Evolutionary conservation across 2,113 vertebrate genomes (phyloP).

Genomic region (Dicrurus megarhynchus): DNA sequence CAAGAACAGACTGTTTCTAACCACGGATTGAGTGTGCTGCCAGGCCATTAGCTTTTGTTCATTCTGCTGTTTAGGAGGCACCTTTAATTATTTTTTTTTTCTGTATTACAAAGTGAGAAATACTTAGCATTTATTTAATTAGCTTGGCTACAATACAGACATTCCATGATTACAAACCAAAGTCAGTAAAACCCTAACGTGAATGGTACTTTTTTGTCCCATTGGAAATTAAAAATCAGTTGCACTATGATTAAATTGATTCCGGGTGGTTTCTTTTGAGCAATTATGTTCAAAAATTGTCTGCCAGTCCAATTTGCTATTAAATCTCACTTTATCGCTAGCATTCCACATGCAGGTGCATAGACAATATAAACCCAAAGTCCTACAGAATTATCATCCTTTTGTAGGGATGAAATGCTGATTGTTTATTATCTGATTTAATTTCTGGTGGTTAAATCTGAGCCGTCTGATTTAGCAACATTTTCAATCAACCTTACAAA

Average conservation of each 20-base stretch:
- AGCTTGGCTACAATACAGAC: slow-evolving; percentile 37
- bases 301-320: slow-evolving; percentile 74
- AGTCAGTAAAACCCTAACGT: slow-evolving; percentile 23
- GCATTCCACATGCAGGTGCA: slow-evolving; percentile 42
- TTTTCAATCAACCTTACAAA: slow-evolving; percentile 50
- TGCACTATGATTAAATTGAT: slow-evolving; percentile 72
- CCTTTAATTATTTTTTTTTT: background rate
- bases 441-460: slow-evolving; percentile 47
- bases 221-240: slow-evolving; percentile 64
- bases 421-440: slow-evolving; percentile 66
- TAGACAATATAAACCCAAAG: slow-evolving; percentile 1
- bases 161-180: slow-evolving; percentile 44
- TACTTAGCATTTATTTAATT: slow-evolving; percentile 56
- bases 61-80: slow-evolving; percentile 45
- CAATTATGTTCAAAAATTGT: slow-evolving; percentile 72
- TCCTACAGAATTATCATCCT: slow-evolving; percentile 38
- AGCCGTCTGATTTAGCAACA: slow-evolving; percentile 31
- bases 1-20: background rate
- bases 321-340: slow-evolving; percentile 59
- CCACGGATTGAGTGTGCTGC: background rate
- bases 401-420: slow-evolving; percentile 37
- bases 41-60: slow-evolving; percentile 35
- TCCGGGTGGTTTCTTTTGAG: slow-evolving; percentile 67
- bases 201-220: slow-evolving; percentile 46
- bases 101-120: slow-evolving; percentile 24